Evolutionary conservation across 2,797 vertebrate genomes (phyloP), one percentile per base, ranked within the genome.

Genomic region (Columba guinea): DNA sequence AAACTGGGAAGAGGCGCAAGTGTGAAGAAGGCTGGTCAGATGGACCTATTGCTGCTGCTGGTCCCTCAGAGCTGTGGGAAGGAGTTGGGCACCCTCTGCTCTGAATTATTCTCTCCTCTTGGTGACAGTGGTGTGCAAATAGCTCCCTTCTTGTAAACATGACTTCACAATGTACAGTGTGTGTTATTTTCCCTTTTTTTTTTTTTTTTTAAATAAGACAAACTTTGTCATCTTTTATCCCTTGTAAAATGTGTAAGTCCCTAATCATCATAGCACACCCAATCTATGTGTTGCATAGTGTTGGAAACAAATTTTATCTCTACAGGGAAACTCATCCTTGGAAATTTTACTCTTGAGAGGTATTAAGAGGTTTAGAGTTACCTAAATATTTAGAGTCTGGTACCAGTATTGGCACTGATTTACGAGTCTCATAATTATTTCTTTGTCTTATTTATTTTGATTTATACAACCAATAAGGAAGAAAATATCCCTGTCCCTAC

Each of bases 1-100:
- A 76, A 88, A n/a, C 12, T 39, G 64, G 34, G 23, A 69, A 52
- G 20, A 0, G 2, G 20, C 0, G 1, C 2, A 1, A 52, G 10
- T 1, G 2, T 3, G 5, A 67, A n/a, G 35, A 67, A n/a, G 35
- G 11, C 24, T 55, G 9, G 4, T 64, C 5, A 3, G 26, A 23
- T 35, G 32, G 55, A 77, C 13, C 8, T 26, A 5, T 17, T 48
- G 53, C 41, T 52, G 35, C 11, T 27, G 22, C 15, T 44, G 5
- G 24, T 59, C 62, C 35, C 44, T 58, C 34, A 49, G 18, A 69
- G 37, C 34, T 51, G 62, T 3, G 3, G 18, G 49, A 60, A 52
- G 10, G 49, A 51, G 19, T 8, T 1, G 1, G 11, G 32, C 49
- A 68, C 12, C 30, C 34, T 56, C n/a, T n/a, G 32, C 24, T 56